These are phyloP conservation scores for Apodemus agrarius DNA, from an alignment of 2,797 vertebrate species.

Conservation along the genomic window DNA sequence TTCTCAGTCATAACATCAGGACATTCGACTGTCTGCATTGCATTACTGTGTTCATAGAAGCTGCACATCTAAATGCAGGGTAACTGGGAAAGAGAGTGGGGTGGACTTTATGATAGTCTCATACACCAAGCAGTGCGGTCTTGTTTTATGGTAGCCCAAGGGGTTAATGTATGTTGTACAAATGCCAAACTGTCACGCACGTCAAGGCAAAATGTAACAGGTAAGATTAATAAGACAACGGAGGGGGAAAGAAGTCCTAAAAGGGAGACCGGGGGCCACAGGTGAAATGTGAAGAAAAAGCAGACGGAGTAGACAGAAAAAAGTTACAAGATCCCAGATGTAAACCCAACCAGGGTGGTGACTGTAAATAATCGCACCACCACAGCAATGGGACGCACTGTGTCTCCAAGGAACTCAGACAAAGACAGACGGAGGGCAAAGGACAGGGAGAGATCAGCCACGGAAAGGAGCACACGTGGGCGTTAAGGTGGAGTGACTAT, in stretches of 20 bases:
- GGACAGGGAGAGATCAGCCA: background rate
- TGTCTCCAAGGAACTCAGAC: background rate
- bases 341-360: background rate
- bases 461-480: background rate
- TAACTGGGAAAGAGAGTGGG: background rate
- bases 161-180: background rate
- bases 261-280: background rate
- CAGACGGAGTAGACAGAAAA: background rate
- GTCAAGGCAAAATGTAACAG: background rate
- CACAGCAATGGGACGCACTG: background rate
- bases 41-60: background rate
- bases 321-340: background rate
- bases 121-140: background rate
- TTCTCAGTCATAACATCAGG: background rate
- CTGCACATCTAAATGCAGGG: background rate
- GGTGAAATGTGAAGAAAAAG: background rate
- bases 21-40: background rate
- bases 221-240: background rate
- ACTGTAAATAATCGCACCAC: background rate
- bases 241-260: background rate
- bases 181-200: background rate
- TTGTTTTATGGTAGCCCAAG: conserved; percentile 4
- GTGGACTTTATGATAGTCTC: background rate
- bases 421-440: background rate
- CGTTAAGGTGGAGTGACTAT: background rate